phyloP scores from a whole-genome alignment of 2,797 vertebrate genomes.

The Pangasius djambal region DNA sequence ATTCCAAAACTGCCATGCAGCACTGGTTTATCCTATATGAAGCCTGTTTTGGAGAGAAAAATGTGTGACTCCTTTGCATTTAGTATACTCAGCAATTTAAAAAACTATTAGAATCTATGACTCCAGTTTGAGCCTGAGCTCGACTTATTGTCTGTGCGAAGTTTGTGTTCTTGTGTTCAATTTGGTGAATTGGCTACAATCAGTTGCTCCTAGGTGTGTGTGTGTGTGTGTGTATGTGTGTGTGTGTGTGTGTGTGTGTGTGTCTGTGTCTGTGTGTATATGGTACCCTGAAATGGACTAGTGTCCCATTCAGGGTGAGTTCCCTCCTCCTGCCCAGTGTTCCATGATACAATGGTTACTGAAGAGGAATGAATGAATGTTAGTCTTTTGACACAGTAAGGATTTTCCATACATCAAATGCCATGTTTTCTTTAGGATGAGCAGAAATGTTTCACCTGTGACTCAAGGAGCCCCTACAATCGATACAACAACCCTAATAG shows the following conservation, averaged over 20 bases:
- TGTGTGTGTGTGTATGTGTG: background rate
- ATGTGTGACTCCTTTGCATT: background rate
- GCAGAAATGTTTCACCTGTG: constrained; percentile 88
- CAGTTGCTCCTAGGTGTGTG: background rate
- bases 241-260: background rate
- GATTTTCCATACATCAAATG: background rate
- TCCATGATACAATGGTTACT: background rate
- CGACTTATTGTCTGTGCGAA: background rate
- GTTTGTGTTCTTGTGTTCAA: background rate
- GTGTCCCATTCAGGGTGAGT: background rate
- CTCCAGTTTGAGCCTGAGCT: background rate
- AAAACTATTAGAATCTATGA: background rate
- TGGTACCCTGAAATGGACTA: background rate
- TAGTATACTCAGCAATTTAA: background rate
- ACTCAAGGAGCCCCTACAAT: constrained; percentile 80
- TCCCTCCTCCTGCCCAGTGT: background rate
- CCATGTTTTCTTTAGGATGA: constrained; percentile 71
- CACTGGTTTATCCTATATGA: background rate
- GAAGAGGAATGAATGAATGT: background rate
- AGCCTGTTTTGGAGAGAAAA: background rate
- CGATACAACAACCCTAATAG: constrained; percentile 76
- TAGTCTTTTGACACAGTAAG: background rate
- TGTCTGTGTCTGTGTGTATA: background rate
- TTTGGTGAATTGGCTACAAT: background rate
- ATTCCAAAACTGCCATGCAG: background rate